A percentile compares a stretch with the other conserved stretches of the same genome.
Evolutionary conservation across 2,113 vertebrate genomes (phyloP).

Genomic region (Lipophrys pholis): DNA sequence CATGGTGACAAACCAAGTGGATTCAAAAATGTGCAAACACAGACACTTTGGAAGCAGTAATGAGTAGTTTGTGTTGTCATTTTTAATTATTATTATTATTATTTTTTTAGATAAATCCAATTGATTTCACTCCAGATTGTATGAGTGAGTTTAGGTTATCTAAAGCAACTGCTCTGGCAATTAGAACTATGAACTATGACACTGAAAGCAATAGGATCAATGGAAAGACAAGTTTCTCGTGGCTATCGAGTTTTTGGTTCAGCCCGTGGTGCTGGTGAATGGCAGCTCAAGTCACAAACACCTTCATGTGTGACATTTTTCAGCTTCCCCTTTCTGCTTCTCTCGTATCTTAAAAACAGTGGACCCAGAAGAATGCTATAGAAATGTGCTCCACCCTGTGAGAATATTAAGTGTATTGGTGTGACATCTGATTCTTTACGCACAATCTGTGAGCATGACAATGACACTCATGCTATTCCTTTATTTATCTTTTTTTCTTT

Average conservation of each 20-base stretch:
- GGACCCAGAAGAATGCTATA: not conserved
- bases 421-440: not conserved
- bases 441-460: not conserved
- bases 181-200: no score
- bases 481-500: not conserved
- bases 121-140: no score
- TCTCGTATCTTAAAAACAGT: not conserved
- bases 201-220: no score
- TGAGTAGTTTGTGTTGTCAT: not conserved
- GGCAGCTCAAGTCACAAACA: not conserved
- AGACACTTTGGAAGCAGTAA: not conserved
- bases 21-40: not conserved
- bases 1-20: constrained; percentile 25
- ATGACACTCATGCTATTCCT: not conserved
- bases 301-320: not conserved
- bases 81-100: not conserved
- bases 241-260: no score
- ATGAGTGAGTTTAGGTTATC: no score
- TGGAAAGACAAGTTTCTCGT: no score
- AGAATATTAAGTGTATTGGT: not conserved
- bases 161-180: no score
- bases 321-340: not conserved
- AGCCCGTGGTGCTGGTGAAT: not conserved
- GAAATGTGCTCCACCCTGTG: not conserved
- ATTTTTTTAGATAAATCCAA: no score